phyloP scores from a whole-genome alignment of 2,797 vertebrate genomes.

The Danio tinwini region DNA sequence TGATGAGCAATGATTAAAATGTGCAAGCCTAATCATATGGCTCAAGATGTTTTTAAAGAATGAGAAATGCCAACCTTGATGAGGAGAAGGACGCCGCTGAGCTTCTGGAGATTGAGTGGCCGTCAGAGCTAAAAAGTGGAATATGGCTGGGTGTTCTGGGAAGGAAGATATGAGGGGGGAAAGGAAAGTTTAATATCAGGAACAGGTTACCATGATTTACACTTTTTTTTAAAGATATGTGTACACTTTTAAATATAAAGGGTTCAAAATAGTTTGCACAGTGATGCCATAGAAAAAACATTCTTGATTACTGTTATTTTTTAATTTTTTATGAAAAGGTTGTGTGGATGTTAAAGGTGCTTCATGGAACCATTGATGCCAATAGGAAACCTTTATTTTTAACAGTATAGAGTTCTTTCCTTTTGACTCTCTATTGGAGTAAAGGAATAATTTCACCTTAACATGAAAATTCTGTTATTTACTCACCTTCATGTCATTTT shows the following conservation, averaged over 20 bases:
- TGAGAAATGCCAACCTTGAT: slow-evolving; percentile 77
- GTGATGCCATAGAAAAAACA: too few species aligned
- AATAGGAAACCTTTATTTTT: too few species aligned
- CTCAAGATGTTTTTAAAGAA: slow-evolving; percentile 55
- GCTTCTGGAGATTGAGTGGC: slow-evolving; percentile 76
- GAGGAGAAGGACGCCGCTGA: slow-evolving; percentile 82
- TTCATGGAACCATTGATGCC: too few species aligned
- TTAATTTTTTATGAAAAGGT: too few species aligned
- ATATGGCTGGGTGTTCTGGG: slow-evolving; percentile 87
- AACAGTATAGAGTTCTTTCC: not conserved
- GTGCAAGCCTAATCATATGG: slow-evolving; percentile 69
- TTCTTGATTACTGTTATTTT: too few species aligned
- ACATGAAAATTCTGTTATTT: not conserved
- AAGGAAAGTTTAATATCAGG: slow-evolving; percentile 44
- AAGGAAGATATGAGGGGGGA: slow-evolving; percentile 80
- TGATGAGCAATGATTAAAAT: slow-evolving; percentile 74
- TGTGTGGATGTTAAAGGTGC: too few species aligned
- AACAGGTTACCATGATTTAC: not conserved
- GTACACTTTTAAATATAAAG: too few species aligned
- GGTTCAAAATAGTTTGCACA: too few species aligned
- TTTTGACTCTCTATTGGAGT: not conserved
- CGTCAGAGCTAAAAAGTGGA: slow-evolving; percentile 85
- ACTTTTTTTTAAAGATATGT: not conserved
- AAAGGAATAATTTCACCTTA: not conserved
- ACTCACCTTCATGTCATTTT: slow-evolving; percentile 9